Percentiles rank a stretch among this genome's conserved stretches.
phyloP scores from a whole-genome alignment of 2,888 invertebrate species.

The Operophtera brumata region DNA sequence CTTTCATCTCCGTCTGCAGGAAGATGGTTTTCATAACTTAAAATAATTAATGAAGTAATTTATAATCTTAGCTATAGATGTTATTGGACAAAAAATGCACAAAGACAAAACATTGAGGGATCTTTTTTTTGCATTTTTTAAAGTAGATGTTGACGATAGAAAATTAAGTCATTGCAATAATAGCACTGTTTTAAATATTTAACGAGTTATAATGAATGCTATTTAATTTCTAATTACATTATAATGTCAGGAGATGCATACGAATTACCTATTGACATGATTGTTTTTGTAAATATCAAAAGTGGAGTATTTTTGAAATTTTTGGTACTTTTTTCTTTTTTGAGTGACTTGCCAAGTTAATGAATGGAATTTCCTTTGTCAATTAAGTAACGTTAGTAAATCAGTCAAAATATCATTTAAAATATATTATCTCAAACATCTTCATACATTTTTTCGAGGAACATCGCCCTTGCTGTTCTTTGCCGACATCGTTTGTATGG shows the following conservation, averaged over 20 bases:
- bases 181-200: constrained; percentile 70
- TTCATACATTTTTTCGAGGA: too few species aligned
- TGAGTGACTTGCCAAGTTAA: constrained; percentile 40
- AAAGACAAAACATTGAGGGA: neutral
- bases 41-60: neutral
- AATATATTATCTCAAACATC: neutral
- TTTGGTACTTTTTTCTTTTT: constrained; percentile 37
- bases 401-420: neutral
- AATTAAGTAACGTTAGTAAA: constrained; percentile 38
- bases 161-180: constrained; percentile 55
- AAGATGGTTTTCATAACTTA: too few species aligned
- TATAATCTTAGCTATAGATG: neutral
- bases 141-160: constrained; percentile 1
- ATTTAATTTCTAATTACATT: constrained; percentile 64
- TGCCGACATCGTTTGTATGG: too few species aligned
- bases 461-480: too few species aligned
- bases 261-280: constrained; percentile 68
- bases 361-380: constrained; percentile 55
- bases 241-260: constrained; percentile 68
- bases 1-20: too few species aligned
- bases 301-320: constrained; percentile 36
- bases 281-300: constrained; percentile 50
- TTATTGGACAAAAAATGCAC: neutral
- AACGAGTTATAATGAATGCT: constrained; percentile 73
- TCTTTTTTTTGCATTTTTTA: constrained; percentile 15